Conservation (phyloP, 2,888 invertebrate genomes). For the Shargacucullia verbasci region DNA sequence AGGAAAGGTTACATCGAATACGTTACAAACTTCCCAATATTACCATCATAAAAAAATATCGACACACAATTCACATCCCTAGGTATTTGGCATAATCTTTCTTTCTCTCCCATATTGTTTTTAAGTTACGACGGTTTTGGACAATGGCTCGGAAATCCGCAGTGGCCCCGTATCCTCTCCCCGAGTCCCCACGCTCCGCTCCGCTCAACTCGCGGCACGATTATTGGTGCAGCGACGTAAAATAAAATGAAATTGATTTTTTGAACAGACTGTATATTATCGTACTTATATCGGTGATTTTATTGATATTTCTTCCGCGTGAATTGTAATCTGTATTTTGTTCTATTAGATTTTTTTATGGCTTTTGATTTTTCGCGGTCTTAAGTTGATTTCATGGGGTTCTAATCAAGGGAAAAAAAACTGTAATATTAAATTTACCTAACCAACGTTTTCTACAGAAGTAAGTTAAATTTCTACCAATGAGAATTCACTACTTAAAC, state of each 20-base stretch:
- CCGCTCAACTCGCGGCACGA: not conserved
- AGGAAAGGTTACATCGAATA: too few relatives aligned
- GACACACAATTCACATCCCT: slow-evolving; percentile 24
- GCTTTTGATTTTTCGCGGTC: not conserved
- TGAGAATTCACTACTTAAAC: too few relatives aligned
- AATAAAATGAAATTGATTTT: slow-evolving; percentile 54
- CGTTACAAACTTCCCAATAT: too few relatives aligned
- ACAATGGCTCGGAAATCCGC: slow-evolving; percentile 77
- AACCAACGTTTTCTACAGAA: too few relatives aligned
- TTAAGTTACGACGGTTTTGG: slow-evolving; percentile 80
- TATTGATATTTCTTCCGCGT: slow-evolving; percentile 7
- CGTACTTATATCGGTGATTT: not conserved
- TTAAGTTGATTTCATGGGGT: not conserved
- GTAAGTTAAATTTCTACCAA: too few relatives aligned
- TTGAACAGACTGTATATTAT: slow-evolving; percentile 40
- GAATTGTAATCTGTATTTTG: slow-evolving; percentile 3
- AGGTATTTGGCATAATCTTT: slow-evolving; percentile 64
- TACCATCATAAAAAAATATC: not conserved
- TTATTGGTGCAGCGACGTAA: slow-evolving; percentile 29
- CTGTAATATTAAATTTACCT: too few relatives aligned
- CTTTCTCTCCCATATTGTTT: slow-evolving; percentile 77
- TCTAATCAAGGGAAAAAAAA: not conserved
- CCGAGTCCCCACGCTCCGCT: slow-evolving; percentile 36
- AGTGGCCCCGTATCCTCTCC: slow-evolving; percentile 52
- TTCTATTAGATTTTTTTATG: not conserved